phyloP scores from a whole-genome alignment of 1,140 invertebrate genomes.

The Polypedilum vanderplanki region DNA sequence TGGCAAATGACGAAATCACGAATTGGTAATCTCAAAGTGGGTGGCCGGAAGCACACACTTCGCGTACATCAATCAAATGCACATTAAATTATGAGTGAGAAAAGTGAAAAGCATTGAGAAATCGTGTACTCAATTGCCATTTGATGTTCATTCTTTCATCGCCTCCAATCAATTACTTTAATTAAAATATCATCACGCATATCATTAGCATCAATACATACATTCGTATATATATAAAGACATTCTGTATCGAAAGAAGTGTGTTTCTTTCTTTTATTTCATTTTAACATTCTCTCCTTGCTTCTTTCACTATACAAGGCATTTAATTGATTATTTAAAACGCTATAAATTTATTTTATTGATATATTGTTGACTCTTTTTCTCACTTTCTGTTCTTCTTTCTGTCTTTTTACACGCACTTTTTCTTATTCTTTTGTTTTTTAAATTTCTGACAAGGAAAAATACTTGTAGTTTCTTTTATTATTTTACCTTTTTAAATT shows the following conservation, averaged over 20 bases:
- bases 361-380: slow-evolving; percentile 10
- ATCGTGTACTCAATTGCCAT: background rate
- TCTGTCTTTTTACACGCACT: background rate
- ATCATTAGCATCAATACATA: slow-evolving; percentile 26
- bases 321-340: slow-evolving; percentile 29
- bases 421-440: too few species aligned
- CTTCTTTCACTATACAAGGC: background rate
- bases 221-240: too few species aligned
- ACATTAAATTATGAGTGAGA: background rate
- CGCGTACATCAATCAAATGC: background rate
- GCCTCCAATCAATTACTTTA: slow-evolving; percentile 22
- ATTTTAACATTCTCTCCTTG: slow-evolving; percentile 1
- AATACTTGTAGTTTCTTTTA: too few species aligned
- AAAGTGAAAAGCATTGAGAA: background rate
- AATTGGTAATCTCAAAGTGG: slow-evolving; percentile 12
- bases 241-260: background rate
- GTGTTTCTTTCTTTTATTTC: slow-evolving; percentile 5
- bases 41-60: background rate
- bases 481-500: too few species aligned
- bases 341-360: slow-evolving; percentile 24
- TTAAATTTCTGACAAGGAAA: too few species aligned
- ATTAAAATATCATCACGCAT: slow-evolving; percentile 29
- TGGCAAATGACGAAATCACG: background rate
- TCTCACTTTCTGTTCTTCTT: background rate
- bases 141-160: background rate